Percentiles rank a stretch among this genome's conserved stretches.
Conservation (phyloP, 2,888 invertebrate species). For the Andrena minutula region DNA sequence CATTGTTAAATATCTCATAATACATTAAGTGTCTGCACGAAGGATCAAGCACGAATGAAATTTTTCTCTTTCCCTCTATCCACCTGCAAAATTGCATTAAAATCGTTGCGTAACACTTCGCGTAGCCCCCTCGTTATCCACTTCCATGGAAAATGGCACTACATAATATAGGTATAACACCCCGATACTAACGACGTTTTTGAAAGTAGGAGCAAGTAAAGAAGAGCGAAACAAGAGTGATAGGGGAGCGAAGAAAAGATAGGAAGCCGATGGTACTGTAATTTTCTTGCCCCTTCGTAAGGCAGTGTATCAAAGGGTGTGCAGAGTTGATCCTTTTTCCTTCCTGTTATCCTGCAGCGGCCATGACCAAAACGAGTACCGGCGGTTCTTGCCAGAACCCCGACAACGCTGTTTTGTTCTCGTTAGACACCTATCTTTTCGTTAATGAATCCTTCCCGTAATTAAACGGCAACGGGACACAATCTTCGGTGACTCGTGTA, state of each 20-base stretch:
- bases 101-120: too few species aligned
- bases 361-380: constrained; percentile 33
- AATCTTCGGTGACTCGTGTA: constrained; percentile 69
- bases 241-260: background rate
- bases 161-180: too few species aligned
- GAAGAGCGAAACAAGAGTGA: background rate
- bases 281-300: constrained; percentile 26
- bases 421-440: constrained; percentile 65
- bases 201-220: too few species aligned
- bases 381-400: constrained; percentile 26
- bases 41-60: too few species aligned
- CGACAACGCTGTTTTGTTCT: constrained; percentile 65
- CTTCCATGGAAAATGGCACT: too few species aligned
- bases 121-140: too few species aligned
- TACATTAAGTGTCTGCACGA: too few species aligned
- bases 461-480: constrained; percentile 71
- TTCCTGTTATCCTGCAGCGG: constrained; percentile 10
- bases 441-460: constrained; percentile 74
- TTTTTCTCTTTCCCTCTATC: too few species aligned
- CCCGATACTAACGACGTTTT: too few species aligned
- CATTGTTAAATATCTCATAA: too few species aligned
- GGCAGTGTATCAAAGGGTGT: background rate
- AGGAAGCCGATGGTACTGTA: constrained; percentile 1
- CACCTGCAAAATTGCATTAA: too few species aligned
- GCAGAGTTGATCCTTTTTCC: constrained; percentile 14